Evolutionary conservation across 2,888 invertebrate species (phyloP), one percentile per base, ranked within the genome.

Genomic region (Liodrosophila aerea): DNA sequence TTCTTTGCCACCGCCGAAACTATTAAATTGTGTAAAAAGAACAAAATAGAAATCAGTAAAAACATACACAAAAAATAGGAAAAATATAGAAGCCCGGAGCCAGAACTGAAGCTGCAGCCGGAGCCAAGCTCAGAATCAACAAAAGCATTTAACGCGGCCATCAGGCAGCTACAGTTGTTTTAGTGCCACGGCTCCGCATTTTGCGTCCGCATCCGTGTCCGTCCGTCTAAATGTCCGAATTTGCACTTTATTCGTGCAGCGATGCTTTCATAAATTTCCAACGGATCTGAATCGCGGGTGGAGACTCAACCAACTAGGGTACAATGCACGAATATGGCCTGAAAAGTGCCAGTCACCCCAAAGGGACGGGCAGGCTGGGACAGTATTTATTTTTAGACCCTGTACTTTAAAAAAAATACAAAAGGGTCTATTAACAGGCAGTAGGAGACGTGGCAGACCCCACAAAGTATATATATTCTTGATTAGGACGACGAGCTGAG

Each of bases 61-160:
- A 12, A 9, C 15, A 37, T 1, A 11, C 9, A 22, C 30, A 12
- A 7, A 12, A 9, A 7, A 15, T 11, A 4, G 11, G 13, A 13
- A 8, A 31, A 13, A 18, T 13, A 30, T 0, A 18, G n/a, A 18
- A 15, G 22, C 22, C 22, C 22, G n/a, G 2, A 18, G n/a, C 4
- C n/a, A 12, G 11, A 37, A 15, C 4, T n/a, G 8, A 33, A 34
- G 57, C 51, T 7, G 7, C 5, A 8, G 29, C 53, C 53, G 52
- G 51, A 57, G 56, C 62, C 56, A 65, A 65, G 80, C 68, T 74
- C 73, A 78, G 66, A 75, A 75, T 84, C 82, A 80, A 80, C 80
- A 84, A 82, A 80, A 82, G 80, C 82, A 82, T 81, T 84, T 80
- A 78, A 80, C 80, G 78, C 74, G 76, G 62, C 65, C 71, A 65